Percentiles rank a stretch among this genome's conserved stretches.
phyloP scores from a whole-genome alignment of 2,113 vertebrate genomes.

The Collichthys lucidus region DNA sequence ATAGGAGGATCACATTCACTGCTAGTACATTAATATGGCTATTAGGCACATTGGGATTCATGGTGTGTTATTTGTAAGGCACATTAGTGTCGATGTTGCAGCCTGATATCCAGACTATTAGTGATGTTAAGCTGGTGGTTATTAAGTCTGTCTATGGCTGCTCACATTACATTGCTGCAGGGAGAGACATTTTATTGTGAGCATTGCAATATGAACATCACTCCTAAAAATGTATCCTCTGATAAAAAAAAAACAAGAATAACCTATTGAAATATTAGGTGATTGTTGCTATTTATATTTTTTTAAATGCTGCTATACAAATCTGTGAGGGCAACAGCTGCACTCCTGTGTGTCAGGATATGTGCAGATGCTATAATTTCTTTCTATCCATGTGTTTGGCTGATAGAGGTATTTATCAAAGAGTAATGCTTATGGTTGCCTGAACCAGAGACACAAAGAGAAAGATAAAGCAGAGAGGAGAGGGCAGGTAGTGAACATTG shows the following conservation, averaged over 20 bases:
- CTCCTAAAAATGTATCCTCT: conserved; percentile 5
- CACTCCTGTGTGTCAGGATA: neutral
- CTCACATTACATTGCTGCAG: conserved; percentile 15
- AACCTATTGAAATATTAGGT: neutral
- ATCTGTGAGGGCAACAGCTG: neutral
- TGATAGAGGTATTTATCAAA: conserved; percentile 28
- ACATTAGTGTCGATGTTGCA: conserved; percentile 32
- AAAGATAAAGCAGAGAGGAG: conserved; percentile 41
- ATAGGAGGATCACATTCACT: conserved; percentile 47
- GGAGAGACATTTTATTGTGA: neutral
- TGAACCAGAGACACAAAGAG: conserved; percentile 39
- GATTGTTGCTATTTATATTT: too few relatives aligned
- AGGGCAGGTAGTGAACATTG: conserved; percentile 59
- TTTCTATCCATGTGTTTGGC: neutral
- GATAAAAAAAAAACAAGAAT: neutral
- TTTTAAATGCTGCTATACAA: neutral
- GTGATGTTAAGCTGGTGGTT: conserved; percentile 34
- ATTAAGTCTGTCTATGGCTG: neutral
- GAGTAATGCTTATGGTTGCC: neutral
- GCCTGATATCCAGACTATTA: conserved; percentile 42
- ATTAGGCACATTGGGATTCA: conserved; percentile 39
- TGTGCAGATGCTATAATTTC: neutral
- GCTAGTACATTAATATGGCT: conserved; percentile 38
- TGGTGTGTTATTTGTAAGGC: conserved; percentile 42
- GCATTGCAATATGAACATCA: neutral